A percentile compares a stretch with the other conserved stretches of the same genome.
These are phyloP conservation scores for Parazoanthus swiftii DNA, from an alignment of 92 coral and sea anemone genomes.

Conservation along the genomic window DNA sequence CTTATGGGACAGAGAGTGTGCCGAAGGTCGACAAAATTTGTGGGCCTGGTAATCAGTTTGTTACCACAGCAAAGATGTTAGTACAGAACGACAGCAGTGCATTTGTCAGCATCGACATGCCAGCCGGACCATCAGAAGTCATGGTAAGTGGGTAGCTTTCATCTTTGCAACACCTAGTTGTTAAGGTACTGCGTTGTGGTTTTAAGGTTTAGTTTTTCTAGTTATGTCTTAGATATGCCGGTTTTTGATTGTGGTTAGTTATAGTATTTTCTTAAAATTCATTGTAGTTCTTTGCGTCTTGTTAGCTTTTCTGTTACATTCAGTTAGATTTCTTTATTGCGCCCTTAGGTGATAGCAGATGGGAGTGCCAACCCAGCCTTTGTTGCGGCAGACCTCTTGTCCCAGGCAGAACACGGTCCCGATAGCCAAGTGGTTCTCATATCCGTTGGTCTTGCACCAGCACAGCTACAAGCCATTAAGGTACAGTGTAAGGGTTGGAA, in stretches of 20 bases:
- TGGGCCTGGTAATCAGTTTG: slow-evolving; percentile 68
- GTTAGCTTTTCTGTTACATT: neutral
- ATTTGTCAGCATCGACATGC: slow-evolving; percentile 60
- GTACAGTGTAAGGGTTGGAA: neutral
- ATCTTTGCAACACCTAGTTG: too few species aligned
- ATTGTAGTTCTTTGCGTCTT: neutral
- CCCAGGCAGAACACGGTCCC: slow-evolving; percentile 68
- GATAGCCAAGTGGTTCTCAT: slow-evolving; percentile 58
- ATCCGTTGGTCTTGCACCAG: slow-evolving; percentile 33
- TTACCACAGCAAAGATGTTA: slow-evolving; percentile 59
- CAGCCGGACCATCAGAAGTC: slow-evolving; percentile 67
- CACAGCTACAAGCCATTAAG: slow-evolving; percentile 39
- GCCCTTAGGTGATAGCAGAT: slow-evolving; percentile 54
- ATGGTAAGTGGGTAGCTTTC: slow-evolving; percentile 28
- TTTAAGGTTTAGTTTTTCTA: too few species aligned
- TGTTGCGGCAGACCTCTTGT: slow-evolving; percentile 64
- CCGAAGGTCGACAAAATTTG: slow-evolving; percentile 66
- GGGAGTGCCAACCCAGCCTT: slow-evolving; percentile 43
- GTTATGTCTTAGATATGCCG: too few species aligned
- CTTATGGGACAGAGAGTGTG: slow-evolving; percentile 63
- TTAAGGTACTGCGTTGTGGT: too few species aligned
- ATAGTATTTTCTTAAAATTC: too few species aligned
- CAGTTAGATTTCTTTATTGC: neutral
- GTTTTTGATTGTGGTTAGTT: neutral
- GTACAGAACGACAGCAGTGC: slow-evolving; percentile 57